Evolutionary conservation across 2,113 vertebrate species (phyloP).

Genomic region (Colius striatus): DNA sequence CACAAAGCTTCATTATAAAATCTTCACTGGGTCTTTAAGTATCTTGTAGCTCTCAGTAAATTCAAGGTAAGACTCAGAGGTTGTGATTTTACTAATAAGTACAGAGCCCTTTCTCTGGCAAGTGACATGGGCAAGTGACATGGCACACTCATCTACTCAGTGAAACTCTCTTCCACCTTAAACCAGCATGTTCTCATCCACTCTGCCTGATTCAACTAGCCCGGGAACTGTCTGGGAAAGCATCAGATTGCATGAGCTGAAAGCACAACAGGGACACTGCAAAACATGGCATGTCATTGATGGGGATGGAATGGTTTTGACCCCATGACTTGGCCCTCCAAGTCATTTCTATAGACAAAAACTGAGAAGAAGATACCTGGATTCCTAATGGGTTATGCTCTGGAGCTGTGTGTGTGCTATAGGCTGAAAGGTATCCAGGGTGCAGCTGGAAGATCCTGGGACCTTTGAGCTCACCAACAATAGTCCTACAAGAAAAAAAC

Average conservation of each 20-base stretch:
- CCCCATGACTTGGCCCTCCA: not conserved
- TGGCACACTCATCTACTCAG: not conserved
- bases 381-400: not conserved
- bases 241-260: not conserved
- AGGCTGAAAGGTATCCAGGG: not conserved
- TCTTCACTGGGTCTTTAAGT: not conserved
- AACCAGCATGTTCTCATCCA: not conserved
- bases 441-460: not conserved
- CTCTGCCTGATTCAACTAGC: not conserved
- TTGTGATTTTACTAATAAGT: not conserved
- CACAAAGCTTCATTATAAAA: slow-evolving; percentile 24
- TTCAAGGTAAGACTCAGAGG: not conserved
- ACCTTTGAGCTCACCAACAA: not conserved
- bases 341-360: not conserved
- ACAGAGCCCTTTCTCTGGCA: not conserved
- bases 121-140: not conserved
- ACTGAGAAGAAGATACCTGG: not conserved
- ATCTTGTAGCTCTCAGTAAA: not conserved
- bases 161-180: not conserved
- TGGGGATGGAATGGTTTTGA: not conserved
- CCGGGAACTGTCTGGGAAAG: not conserved
- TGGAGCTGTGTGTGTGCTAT: not conserved
- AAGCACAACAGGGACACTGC: not conserved
- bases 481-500: not conserved
- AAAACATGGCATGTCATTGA: not conserved